Evolutionary conservation across 2,888 invertebrate species (phyloP).

Genomic region (Temnothorax rugatulus): DNA sequence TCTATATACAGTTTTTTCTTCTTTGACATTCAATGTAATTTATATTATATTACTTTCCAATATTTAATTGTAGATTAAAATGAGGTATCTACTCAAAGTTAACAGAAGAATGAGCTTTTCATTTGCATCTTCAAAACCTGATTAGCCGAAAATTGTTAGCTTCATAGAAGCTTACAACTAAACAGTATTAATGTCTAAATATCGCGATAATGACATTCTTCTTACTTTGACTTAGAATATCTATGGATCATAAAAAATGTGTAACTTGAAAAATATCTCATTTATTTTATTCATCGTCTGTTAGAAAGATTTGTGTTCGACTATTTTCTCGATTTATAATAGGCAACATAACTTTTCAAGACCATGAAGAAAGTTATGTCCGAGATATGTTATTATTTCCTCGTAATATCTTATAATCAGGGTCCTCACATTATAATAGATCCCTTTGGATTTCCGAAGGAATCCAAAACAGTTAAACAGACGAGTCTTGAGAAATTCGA

Average conservation of each 20-base stretch:
- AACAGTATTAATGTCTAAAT: not conserved
- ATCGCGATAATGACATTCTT: not conserved
- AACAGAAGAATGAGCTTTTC: not conserved
- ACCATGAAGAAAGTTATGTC: not conserved
- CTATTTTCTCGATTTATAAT: not conserved
- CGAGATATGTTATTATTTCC: not conserved
- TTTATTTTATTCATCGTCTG: not conserved
- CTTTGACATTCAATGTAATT: not conserved
- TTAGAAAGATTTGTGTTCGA: no score
- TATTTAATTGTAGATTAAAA: not conserved
- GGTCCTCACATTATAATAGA: not conserved
- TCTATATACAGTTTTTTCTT: not conserved
- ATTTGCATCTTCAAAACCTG: not conserved
- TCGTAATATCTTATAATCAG: not conserved
- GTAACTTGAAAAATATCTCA: not conserved
- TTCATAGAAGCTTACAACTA: not conserved
- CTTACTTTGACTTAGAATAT: not conserved
- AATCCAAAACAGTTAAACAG: not conserved
- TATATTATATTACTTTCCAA: no score
- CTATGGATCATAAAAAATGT: not conserved
- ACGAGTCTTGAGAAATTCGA: conserved; percentile 51
- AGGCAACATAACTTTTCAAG: not conserved
- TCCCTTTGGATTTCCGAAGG: not conserved
- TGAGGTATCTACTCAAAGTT: not conserved
- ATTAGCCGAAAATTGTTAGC: no score